Evolutionary conservation across 2,797 vertebrate species (phyloP).

Genomic region (Falco rusticolus): DNA sequence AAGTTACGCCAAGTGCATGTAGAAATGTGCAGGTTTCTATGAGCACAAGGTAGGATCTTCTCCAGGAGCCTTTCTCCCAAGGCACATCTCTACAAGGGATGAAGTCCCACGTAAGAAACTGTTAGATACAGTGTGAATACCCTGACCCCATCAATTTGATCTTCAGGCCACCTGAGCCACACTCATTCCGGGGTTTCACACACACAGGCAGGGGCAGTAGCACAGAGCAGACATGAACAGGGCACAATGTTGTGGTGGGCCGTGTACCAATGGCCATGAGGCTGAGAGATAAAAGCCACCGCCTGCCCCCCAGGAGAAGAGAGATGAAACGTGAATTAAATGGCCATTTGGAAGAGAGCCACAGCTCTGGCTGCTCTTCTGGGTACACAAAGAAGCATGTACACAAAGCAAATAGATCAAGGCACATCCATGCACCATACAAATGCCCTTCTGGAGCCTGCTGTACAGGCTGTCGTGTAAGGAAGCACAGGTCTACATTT

Average conservation of each 20-base stretch:
- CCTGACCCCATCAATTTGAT: not conserved
- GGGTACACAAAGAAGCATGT: not conserved
- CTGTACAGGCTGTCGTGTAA: not conserved
- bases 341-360: not conserved
- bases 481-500: not conserved
- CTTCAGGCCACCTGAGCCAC: not conserved
- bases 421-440: not conserved
- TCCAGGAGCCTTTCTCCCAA: not conserved
- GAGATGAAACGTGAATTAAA: not conserved
- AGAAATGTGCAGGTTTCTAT: not conserved
- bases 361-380: conserved; percentile 6
- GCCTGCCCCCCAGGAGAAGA: not conserved
- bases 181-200: not conserved
- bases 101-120: not conserved
- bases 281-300: not conserved
- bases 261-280: not conserved
- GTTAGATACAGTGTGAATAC: not conserved
- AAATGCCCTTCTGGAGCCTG: not conserved
- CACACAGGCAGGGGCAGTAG: not conserved
- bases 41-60: not conserved
- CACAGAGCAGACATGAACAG: not conserved
- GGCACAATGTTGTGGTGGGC: not conserved
- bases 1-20: rapidly evolving
- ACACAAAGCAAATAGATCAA: not conserved
- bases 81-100: not conserved